Base-by-base conservation (phyloP, 2,888 invertebrate genomes). In the Glyphotaelius pellucidus region DNA sequence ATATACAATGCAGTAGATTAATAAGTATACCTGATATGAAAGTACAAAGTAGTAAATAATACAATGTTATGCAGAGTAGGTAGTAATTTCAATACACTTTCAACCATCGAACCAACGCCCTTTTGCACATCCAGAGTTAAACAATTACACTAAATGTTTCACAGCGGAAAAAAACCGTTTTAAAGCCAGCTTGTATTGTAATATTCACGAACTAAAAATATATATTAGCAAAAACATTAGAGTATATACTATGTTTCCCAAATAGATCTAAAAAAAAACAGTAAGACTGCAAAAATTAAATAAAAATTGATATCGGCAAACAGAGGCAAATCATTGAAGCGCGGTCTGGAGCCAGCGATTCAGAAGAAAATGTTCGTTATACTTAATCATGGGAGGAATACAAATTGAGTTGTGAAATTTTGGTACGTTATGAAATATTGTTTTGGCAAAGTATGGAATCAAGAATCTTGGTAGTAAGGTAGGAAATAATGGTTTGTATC, bases 351-450 rank as follows among this genome's bases (percentile, higher is more conserved):
- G n/a, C 25, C 67, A n/a, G 25, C 67, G 83, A 83, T 83, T 35
- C 83, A 83, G 83, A 83, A 35, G 83, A 83, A 83, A 83, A 35
- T 19, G 25, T 83, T 31, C 4, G 83, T 19, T 83, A 83, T 32
- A 7, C 35, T 32, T 35, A 83, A 83, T 32, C 83, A 83, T 35
- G 83, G 32, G 32, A 35, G 25, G 83, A 38, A 35, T 38, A 32
- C 7, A 32, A 83, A 83, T 83, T 83, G 32, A 83, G 25, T 67
- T 67, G 25, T 67, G 67, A 67, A 67, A 25, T 67, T 25, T n/a
- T 52, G 19, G 19, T 52, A 52, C n/a, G 7, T n/a, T 67, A 67
- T 25, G 67, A 67, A 67, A 67, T 67, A 25, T 25, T 67, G 5
- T 25, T 67, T n/a, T 25, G 25, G 67, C 1, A 67, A 67, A 67